These are phyloP conservation scores for Pithys albifrons DNA, from an alignment of 2,113 vertebrate genomes.

Conservation along the genomic window DNA sequence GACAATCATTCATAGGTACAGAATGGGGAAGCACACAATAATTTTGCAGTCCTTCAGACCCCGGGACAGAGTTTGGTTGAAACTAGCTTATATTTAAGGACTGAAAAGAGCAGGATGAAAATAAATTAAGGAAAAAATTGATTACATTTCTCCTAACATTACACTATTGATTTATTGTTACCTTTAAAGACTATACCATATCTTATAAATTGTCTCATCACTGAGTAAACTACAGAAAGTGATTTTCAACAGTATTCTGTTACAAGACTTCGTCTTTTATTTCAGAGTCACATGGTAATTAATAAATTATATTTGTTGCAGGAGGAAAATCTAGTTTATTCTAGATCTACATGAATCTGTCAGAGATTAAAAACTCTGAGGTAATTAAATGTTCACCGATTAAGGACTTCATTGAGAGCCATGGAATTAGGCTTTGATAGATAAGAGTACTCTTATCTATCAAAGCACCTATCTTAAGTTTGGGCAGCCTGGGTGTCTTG, in stretches of 20 bases:
- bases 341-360: not conserved
- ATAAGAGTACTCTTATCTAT: not conserved
- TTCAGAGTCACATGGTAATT: not conserved
- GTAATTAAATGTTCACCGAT: not conserved
- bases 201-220: not conserved
- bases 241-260: not conserved
- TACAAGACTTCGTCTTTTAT: not conserved
- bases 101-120: not conserved
- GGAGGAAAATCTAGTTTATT: not conserved
- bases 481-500: not conserved
- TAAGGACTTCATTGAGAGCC: not conserved
- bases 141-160: not conserved
- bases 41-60: not conserved
- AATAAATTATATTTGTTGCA: not conserved
- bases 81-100: not conserved
- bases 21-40: not conserved
- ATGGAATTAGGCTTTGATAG: not conserved
- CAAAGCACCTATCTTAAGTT: not conserved
- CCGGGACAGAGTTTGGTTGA: not conserved
- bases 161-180: not conserved
- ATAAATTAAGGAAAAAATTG: not conserved
- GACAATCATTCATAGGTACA: not conserved
- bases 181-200: not conserved
- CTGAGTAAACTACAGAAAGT: not conserved
- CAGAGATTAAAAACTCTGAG: not conserved